Conservation (phyloP, 2,888 invertebrate species). For the Eustalomyia histrio region DNA sequence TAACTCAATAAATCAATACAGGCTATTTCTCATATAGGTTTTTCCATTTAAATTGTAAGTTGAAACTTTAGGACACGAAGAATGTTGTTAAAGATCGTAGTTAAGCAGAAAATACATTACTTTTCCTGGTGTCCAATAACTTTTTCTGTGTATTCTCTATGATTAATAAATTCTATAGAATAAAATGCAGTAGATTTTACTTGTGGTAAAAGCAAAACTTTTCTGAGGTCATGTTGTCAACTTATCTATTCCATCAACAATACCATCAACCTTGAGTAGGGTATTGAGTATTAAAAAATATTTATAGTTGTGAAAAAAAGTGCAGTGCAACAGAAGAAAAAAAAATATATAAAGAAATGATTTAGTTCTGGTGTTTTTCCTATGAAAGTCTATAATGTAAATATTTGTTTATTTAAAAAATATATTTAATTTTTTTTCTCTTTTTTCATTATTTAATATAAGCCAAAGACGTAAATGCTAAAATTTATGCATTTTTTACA, state of each 20-base stretch:
- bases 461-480: slow-evolving; percentile 64
- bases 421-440: slow-evolving; percentile 41
- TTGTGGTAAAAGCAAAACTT: too few species aligned
- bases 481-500: slow-evolving; percentile 65
- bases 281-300: slow-evolving; percentile 60
- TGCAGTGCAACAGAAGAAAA: slow-evolving; percentile 35
- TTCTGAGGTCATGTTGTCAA: neutral
- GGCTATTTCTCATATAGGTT: too few species aligned
- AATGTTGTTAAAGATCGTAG: too few species aligned
- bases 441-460: slow-evolving; percentile 43
- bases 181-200: too few species aligned
- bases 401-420: slow-evolving; percentile 60
- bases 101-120: too few species aligned
- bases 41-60: too few species aligned
- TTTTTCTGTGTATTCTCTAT: too few species aligned
- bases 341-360: slow-evolving; percentile 38
- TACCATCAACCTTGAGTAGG: slow-evolving; percentile 60
- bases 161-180: too few species aligned
- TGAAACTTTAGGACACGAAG: too few species aligned
- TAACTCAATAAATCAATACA: too few species aligned
- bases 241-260: neutral
- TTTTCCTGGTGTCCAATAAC: too few species aligned
- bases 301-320: slow-evolving; percentile 56
- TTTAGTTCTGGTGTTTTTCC: slow-evolving; percentile 64
- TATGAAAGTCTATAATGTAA: slow-evolving; percentile 56